phyloP scores from a whole-genome alignment of 2,797 vertebrate species.

The Gorsachius magnificus region DNA sequence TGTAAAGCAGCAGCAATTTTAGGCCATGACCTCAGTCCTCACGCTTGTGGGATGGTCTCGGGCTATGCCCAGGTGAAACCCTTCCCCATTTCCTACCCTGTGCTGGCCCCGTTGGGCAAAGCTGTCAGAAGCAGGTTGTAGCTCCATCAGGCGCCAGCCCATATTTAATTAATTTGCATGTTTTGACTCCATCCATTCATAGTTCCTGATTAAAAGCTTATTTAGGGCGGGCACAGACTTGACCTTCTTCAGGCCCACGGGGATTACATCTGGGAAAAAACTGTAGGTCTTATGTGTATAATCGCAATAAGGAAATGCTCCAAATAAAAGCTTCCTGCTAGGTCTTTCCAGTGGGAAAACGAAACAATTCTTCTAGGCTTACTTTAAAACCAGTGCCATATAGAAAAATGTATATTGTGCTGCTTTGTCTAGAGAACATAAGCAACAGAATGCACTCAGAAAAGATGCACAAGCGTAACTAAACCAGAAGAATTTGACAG shows the following conservation, averaged over 20 bases:
- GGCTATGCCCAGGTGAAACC: background rate
- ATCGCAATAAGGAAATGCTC: conserved; percentile 8
- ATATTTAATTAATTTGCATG: background rate
- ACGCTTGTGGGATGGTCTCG: fast-evolving
- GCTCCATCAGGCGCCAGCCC: background rate
- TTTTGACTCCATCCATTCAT: background rate
- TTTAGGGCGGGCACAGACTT: background rate
- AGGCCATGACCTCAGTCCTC: background rate
- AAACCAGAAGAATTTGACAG: background rate
- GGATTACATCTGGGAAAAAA: background rate
- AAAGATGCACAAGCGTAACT: background rate
- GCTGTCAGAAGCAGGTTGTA: background rate
- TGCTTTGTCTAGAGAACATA: background rate
- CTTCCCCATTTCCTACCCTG: background rate
- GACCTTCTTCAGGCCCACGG: background rate
- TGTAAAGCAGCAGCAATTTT: background rate
- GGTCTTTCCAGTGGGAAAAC: background rate
- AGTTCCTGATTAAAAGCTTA: background rate
- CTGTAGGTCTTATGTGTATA: background rate
- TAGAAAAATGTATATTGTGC: fast-evolving
- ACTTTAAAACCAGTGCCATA: background rate
- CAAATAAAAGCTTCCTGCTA: conserved; percentile 3
- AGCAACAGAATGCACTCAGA: background rate
- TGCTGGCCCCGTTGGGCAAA: background rate
- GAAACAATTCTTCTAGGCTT: background rate